Conservation (phyloP, 2,113 vertebrate species). For the Acanthochromis polyacanthus region DNA sequence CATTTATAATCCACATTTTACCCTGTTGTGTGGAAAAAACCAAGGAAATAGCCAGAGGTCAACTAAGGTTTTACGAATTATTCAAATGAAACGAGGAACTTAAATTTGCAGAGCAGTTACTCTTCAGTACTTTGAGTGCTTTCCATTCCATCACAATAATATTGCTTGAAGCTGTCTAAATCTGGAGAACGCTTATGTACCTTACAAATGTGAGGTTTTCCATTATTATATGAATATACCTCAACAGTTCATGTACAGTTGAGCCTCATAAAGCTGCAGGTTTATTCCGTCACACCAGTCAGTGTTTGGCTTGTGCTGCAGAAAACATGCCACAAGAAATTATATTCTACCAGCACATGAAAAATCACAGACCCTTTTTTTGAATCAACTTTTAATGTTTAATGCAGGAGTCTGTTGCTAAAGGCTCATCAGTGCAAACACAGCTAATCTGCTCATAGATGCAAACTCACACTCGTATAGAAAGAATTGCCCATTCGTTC, state of each 20-base stretch:
- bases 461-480: constrained; percentile 12
- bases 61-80: constrained; percentile 3
- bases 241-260: constrained; percentile 19
- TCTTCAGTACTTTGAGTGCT: constrained; percentile 20
- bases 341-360: background rate
- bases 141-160: constrained; percentile 33
- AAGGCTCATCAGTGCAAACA: constrained; percentile 31
- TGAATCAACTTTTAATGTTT: constrained; percentile 21
- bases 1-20: constrained; percentile 16
- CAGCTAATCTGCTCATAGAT: background rate
- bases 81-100: constrained; percentile 31
- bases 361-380: constrained; percentile 1
- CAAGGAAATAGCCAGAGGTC: background rate
- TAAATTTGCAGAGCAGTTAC: constrained; percentile 27
- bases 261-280: background rate
- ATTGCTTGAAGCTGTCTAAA: constrained; percentile 17
- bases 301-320: constrained; percentile 20
- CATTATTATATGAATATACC: constrained; percentile 15
- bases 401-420: constrained; percentile 6
- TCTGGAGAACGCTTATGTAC: constrained; percentile 18
- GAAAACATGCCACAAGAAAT: constrained; percentile 20
- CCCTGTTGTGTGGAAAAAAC: constrained; percentile 15
- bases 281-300: constrained; percentile 15
- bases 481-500: constrained; percentile 27
- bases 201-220: constrained; percentile 14